Evolutionary conservation across 2,113 vertebrate species (phyloP), one percentile per base, ranked within the genome.

Genomic region (Melanotaenia duboulayi): DNA sequence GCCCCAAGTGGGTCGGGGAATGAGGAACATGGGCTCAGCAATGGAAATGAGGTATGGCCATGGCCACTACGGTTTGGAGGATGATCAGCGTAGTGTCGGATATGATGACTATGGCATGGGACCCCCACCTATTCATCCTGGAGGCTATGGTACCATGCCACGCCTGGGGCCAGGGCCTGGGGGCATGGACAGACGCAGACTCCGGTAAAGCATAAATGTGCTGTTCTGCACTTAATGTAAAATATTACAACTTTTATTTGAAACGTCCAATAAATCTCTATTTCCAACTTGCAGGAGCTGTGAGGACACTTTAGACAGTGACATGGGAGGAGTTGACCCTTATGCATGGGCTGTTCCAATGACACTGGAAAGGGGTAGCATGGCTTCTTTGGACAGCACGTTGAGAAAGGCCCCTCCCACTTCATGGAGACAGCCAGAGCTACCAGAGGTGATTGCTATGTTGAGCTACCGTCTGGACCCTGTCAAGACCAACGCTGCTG

Each of bases 391-490:
- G 89, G 96, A 98, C 87, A 98, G 97, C 91, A 94, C 97, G 39
- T 91, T 97, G 32, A 96, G 96, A 75, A 96, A 97, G n/a, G 94
- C 85, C 1, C 87, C 94, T 0, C 94, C 95, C 0, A 64, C 90
- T 0, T 91, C 87, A 20, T 99, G 97, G 97, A 95, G 97, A 54
- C 96, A 98, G 84, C 98, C 98, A 0, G 97, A 99, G 85, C 94
- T 99, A 57, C 96, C 97, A 0, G 97, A 99, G 88, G 98, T 99
- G 52, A 97, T 99, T 0, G 96, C 97, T 80, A 98, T 99, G 97
- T 92, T 99, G 49, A 97, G 94, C 65, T 99, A 97, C 88, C 95
- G 96, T 0, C 82, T 99, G 82, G 98, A 99, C 1, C 95, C 98
- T 0, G 97, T 99, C 76, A 98, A 96, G 87, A 96, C 95, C 86